phyloP scores from a whole-genome alignment of 37 sponge, comb jelly and placozoan species.

The Cliona cf. orientalis region DNA sequence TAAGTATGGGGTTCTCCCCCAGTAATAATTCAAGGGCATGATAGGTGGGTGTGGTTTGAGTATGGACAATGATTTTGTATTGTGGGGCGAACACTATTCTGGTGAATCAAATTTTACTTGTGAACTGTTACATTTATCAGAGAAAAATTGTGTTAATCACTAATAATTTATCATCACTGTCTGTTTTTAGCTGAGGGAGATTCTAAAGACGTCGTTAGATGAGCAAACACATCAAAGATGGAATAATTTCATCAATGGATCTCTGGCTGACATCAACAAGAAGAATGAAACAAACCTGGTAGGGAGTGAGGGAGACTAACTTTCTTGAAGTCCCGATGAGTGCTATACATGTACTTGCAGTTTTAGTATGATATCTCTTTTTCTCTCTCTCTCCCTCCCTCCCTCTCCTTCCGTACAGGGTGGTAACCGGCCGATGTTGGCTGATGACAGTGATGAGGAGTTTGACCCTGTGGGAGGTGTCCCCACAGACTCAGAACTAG shows the following conservation, averaged over 20 bases:
- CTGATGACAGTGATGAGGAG: slow-evolving; percentile 84
- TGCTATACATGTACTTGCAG: neutral
- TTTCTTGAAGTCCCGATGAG: neutral
- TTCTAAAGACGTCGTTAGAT: slow-evolving; percentile 19
- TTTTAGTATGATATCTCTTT: neutral
- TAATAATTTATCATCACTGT: neutral
- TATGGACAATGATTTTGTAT: neutral
- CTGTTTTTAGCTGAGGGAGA: neutral
- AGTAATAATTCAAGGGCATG: neutral
- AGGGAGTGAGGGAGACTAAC: neutral
- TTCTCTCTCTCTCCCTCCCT: neutral
- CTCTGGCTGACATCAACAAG: slow-evolving; percentile 65
- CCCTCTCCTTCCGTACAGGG: slow-evolving; percentile 45
- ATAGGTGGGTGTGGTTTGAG: neutral
- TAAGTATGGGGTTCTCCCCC: too few species aligned
- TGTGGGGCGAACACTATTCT: too few species aligned
- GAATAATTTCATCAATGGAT: slow-evolving; percentile 66
- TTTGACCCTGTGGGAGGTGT: slow-evolving; percentile 31
- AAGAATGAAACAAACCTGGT: slow-evolving; percentile 74
- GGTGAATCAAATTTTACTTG: neutral
- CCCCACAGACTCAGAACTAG: slow-evolving; percentile 43
- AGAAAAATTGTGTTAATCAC: neutral
- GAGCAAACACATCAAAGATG: slow-evolving; percentile 47
- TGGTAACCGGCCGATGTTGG: slow-evolving; percentile 56
- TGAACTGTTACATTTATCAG: neutral